Evolutionary conservation across 2,113 vertebrate species (phyloP), one percentile per base, ranked within the genome.

Genomic region (Pholis gunnellus): DNA sequence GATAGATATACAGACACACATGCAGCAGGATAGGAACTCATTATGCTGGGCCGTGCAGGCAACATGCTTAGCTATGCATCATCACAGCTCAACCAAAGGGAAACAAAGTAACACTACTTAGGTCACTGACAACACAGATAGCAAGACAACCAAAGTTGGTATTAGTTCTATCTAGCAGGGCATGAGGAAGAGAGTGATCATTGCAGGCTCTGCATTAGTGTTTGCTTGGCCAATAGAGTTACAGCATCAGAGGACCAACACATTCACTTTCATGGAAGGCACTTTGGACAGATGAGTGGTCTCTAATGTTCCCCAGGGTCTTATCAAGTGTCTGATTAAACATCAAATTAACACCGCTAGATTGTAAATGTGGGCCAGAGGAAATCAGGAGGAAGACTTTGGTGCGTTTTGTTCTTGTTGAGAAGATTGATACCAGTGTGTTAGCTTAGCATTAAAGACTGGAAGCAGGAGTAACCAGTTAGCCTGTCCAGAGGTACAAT

Each of bases 191-290:
- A n/a, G 52, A 18, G 22, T 20, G 13, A 71, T 34, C 17, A 27
- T 5, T 46, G 17, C 42, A 70, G 66, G 31, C 68, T 68, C 27
- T 68, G 34, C 60, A 25, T 60, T 75, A 75, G 78, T 29, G 72
- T 81, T 52, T 29, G 18, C 48, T 75, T 0, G 8, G 59, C 22
- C 29, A 77, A 42, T 54, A 22, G 14, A 64, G 22, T 42, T 59
- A 52, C 56, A 75, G 68, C 70, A 81, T 81, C 38, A 67, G 13
- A 75, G 36, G 72, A 79, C n/a, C 60, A 67, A 61, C n/a, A 74
- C n/a, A 31, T 40, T 70, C 20, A 71, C 79, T 40, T 66, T 79
- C n/a, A 82, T 73, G 59, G 69, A 93, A 95, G 94, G 93, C 92
- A 94, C 91, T 92, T 93, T 80, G 73, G 85, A 90, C 52, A 64